Evolutionary conservation across 2,888 invertebrate species (phyloP).

Genomic region (Eumacrocentrus americanus): DNA sequence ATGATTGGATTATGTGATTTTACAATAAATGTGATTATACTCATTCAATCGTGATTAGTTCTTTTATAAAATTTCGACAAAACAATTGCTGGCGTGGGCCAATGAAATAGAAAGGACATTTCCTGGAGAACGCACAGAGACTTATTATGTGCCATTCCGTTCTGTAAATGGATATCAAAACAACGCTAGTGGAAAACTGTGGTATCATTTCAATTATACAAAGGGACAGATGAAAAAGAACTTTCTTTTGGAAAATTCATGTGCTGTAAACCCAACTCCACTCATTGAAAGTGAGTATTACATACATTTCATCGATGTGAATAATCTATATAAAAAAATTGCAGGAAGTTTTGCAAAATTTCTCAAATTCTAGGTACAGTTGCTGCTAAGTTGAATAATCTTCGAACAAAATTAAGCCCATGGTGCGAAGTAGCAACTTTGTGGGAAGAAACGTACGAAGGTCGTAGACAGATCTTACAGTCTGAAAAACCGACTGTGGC

Average conservation of each 20-base stretch:
- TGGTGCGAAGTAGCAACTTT: conserved; percentile 4
- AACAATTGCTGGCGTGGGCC: no score
- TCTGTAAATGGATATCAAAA: not conserved
- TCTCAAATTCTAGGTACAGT: not conserved
- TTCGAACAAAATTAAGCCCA: conserved; percentile 8
- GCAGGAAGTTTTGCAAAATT: no score
- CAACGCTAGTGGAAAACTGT: conserved; percentile 1
- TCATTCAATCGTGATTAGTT: no score
- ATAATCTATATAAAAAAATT: no score
- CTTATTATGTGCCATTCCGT: conserved; percentile 1
- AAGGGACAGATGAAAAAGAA: not conserved
- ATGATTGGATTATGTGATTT: no score
- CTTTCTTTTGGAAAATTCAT: not conserved
- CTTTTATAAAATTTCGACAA: no score
- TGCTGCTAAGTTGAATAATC: not conserved
- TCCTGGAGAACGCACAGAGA: conserved; percentile 3
- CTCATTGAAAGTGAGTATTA: no score
- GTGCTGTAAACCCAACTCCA: not conserved
- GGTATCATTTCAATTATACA: conserved; percentile 8
- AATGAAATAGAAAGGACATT: not conserved
- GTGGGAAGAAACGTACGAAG: conserved; percentile 4
- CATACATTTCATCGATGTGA: no score
- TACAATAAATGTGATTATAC: no score
- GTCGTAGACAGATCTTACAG: not conserved
- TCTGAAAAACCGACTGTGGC: not conserved